Evolutionary conservation across 1,140 invertebrate genomes (phyloP).

Genomic region (Reticulitermes speratus): DNA sequence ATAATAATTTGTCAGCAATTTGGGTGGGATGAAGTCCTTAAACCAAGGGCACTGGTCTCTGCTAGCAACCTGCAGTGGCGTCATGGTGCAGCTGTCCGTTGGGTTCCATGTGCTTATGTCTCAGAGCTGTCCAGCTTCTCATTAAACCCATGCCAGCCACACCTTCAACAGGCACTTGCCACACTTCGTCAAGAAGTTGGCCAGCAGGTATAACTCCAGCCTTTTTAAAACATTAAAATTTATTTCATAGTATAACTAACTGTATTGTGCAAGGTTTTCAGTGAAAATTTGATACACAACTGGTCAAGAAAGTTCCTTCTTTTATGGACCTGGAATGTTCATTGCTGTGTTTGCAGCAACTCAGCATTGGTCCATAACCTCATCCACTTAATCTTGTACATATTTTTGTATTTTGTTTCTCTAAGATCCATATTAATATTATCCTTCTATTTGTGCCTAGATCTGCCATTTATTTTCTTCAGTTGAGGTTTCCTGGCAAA

Average conservation of each 20-base stretch:
- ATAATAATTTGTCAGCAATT: conserved; percentile 51
- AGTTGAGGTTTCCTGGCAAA: too few species aligned
- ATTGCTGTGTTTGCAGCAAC: background rate
- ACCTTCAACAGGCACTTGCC: conserved; percentile 42
- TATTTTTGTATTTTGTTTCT: too few species aligned
- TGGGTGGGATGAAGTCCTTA: conserved; percentile 58
- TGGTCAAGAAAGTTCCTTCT: background rate
- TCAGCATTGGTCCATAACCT: background rate
- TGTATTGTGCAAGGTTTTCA: too few species aligned
- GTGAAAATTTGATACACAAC: background rate
- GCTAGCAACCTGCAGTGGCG: conserved; percentile 63
- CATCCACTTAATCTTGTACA: too few species aligned
- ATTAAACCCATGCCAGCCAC: conserved; percentile 45
- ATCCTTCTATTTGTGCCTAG: too few species aligned
- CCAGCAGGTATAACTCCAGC: background rate
- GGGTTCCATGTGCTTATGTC: conserved; percentile 48
- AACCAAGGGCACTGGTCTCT: conserved; percentile 55
- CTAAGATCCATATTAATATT: too few species aligned
- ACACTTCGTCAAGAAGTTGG: background rate
- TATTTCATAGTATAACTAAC: background rate
- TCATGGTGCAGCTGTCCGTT: conserved; percentile 34
- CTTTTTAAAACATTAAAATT: background rate
- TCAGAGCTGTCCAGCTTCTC: conserved; percentile 50
- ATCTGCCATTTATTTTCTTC: too few species aligned
- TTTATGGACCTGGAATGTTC: background rate